Conservation (phyloP, 1,140 invertebrate species). For the Yoshiicerus persimilis region DNA sequence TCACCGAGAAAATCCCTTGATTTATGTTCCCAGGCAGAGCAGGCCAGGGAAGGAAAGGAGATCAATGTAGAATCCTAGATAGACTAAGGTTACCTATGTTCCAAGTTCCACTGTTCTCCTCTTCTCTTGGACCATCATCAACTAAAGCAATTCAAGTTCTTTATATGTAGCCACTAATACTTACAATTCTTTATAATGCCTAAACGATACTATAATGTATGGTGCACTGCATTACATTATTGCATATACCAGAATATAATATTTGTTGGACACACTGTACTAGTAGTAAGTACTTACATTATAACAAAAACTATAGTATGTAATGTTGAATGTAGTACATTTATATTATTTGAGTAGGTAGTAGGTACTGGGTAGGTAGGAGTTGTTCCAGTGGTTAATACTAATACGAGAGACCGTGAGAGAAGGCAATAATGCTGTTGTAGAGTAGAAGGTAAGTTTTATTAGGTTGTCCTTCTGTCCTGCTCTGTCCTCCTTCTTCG, state of each 20-base stretch:
- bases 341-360: background rate
- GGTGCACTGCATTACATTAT: too few relatives aligned
- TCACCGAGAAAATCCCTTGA: background rate
- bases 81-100: background rate
- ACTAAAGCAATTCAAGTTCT: background rate
- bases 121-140: background rate
- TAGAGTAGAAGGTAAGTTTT: background rate
- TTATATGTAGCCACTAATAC: background rate
- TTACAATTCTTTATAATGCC: too few relatives aligned
- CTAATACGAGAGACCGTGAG: too few relatives aligned
- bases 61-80: background rate
- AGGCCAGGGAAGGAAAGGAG: background rate
- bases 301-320: background rate
- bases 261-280: too few relatives aligned
- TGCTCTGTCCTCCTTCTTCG: background rate
- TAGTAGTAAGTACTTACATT: too few relatives aligned
- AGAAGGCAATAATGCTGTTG: background rate
- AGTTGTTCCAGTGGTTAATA: background rate
- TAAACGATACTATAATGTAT: too few relatives aligned
- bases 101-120: background rate
- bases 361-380: background rate
- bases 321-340: too few relatives aligned
- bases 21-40: background rate
- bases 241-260: too few relatives aligned
- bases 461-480: background rate